Percentiles rank a stretch among this genome's conserved stretches.
These are phyloP conservation scores for Acromyrmex heyeri DNA, from an alignment of 1,140 invertebrate species.

Conservation along the genomic window DNA sequence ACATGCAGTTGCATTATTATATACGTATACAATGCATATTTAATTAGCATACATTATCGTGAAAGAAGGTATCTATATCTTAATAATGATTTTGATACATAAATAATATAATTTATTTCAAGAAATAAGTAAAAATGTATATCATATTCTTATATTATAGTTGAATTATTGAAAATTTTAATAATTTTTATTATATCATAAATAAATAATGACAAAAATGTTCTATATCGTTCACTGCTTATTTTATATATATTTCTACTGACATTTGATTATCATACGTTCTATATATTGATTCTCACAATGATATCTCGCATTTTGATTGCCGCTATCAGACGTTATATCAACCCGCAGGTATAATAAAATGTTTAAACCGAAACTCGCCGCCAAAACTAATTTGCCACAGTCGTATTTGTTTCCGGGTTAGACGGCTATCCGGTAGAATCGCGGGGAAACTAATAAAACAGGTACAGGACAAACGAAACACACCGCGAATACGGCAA, in stretches of 20 bases:
- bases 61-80: slow-evolving; percentile 7
- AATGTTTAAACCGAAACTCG: slow-evolving; percentile 56
- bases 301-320: background rate
- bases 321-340: slow-evolving; percentile 31
- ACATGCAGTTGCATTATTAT: slow-evolving; percentile 5
- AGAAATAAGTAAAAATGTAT: background rate
- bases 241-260: background rate
- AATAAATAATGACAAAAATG: background rate
- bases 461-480: slow-evolving; percentile 56
- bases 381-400: slow-evolving; percentile 59
- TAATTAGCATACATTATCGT: slow-evolving; percentile 40
- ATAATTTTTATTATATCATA: background rate
- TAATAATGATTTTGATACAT: background rate
- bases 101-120: background rate
- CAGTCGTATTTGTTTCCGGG: slow-evolving; percentile 48
- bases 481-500: slow-evolving; percentile 48
- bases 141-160: background rate
- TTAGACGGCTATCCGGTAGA: slow-evolving; percentile 31
- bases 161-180: background rate
- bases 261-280: slow-evolving; percentile 8
- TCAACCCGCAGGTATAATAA: slow-evolving; percentile 33
- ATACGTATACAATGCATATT: background rate
- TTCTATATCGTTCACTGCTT: background rate
- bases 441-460: slow-evolving; percentile 58
- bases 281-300: background rate